Evolutionary conservation across 1,140 invertebrate species (phyloP).

Genomic region (Gryllus bimaculatus): DNA sequence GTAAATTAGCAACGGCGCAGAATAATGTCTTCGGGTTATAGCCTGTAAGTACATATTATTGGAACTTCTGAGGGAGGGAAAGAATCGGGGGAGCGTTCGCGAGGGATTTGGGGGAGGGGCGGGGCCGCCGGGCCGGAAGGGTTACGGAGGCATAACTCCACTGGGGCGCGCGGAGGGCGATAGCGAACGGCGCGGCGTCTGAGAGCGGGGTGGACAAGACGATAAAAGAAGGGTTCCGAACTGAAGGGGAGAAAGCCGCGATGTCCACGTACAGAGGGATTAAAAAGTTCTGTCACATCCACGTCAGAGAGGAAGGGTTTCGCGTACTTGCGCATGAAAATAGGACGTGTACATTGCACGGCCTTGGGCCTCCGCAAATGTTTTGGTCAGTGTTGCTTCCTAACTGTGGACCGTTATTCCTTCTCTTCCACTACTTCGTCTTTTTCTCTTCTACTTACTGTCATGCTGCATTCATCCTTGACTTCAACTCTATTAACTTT

Average conservation of each 20-base stretch:
- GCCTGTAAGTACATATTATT: conserved; percentile 18
- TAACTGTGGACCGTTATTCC: no score
- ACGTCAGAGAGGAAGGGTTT: no score
- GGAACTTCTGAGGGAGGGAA: neutral
- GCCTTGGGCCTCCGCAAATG: no score
- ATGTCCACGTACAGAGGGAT: neutral
- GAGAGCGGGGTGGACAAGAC: neutral
- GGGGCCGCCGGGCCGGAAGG: neutral
- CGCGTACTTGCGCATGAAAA: no score
- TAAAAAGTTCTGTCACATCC: no score
- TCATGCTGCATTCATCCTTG: no score
- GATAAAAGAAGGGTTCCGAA: neutral
- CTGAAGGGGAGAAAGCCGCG: neutral
- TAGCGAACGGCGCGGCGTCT: neutral
- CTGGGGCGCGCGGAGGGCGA: neutral
- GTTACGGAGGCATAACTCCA: neutral
- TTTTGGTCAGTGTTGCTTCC: no score
- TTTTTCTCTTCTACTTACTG: no score
- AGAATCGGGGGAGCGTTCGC: neutral
- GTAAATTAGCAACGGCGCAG: conserved; percentile 7
- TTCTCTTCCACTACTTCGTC: no score
- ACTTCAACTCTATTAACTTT: no score
- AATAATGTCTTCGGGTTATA: conserved; percentile 14
- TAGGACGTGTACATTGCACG: no score
- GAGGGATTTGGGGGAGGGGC: neutral